Percentiles rank a stretch among this genome's conserved stretches.
These are phyloP conservation scores for Tympanoctomys barrerae DNA, from an alignment of 2,797 vertebrate species.

Conservation along the genomic window DNA sequence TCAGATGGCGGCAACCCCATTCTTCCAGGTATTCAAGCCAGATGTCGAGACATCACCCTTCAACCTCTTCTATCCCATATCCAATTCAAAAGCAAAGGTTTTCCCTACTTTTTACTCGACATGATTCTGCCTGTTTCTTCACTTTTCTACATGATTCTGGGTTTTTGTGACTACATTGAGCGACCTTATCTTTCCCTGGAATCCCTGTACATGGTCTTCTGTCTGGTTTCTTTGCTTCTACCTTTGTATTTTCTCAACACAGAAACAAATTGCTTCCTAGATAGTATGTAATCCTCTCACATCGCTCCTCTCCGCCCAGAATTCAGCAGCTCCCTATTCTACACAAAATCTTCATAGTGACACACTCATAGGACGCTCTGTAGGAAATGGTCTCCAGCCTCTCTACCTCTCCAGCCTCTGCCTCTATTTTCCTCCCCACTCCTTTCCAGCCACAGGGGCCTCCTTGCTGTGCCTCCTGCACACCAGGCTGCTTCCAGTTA, in stretches of 20 bases:
- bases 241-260: not conserved
- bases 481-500: not conserved
- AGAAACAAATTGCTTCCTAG: not conserved
- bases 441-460: not conserved
- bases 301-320: not conserved
- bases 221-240: not conserved
- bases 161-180: not conserved
- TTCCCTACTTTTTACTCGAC: not conserved
- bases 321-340: not conserved
- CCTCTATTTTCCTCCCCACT: rapidly evolving
- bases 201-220: not conserved
- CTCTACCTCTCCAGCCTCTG: not conserved
- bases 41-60: not conserved
- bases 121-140: not conserved
- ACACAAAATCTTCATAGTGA: not conserved
- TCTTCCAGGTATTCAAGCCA: not conserved
- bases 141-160: not conserved
- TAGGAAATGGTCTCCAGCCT: not conserved
- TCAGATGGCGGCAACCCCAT: not conserved
- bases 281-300: not conserved
- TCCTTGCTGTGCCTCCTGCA: not conserved
- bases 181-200: not conserved
- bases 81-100: not conserved
- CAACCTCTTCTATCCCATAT: not conserved
- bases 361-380: not conserved